These are phyloP conservation scores for Sebastes kiyomatsui DNA, from an alignment of 2,797 vertebrate species.

Conservation along the genomic window DNA sequence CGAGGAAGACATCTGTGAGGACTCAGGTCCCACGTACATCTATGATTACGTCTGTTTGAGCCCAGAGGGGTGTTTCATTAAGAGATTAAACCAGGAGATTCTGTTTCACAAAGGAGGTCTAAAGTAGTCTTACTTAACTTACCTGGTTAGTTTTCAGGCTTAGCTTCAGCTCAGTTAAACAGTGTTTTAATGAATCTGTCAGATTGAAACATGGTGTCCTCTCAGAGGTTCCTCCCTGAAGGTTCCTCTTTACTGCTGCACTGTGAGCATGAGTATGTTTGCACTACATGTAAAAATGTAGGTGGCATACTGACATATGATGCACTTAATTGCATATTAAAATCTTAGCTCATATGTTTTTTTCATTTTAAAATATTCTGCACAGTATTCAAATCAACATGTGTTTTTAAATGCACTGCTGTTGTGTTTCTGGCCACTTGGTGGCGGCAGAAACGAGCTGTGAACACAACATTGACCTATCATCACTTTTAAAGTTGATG, in stretches of 20 bases:
- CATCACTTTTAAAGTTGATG: background rate
- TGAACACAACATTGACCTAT: background rate
- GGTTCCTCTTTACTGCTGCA: background rate
- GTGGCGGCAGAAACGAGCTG: background rate
- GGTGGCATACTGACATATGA: background rate
- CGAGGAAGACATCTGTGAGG: slow-evolving; percentile 71
- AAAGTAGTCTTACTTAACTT: background rate
- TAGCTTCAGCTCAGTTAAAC: background rate
- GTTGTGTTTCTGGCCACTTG: background rate
- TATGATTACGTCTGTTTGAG: slow-evolving; percentile 35
- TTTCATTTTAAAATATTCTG: background rate
- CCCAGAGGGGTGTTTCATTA: slow-evolving; percentile 28
- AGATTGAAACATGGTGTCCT: background rate
- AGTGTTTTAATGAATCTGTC: background rate
- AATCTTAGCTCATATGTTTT: too few relatives aligned
- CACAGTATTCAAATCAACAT: background rate
- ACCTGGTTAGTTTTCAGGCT: background rate
- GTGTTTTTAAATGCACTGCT: background rate
- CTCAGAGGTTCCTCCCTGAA: background rate
- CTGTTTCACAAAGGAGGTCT: background rate
- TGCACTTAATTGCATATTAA: background rate
- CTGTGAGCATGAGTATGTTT: background rate
- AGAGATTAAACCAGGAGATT: background rate
- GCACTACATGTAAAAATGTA: background rate
- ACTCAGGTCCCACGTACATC: slow-evolving; percentile 46